These are phyloP conservation scores for Esox niger DNA, from an alignment of 2,113 vertebrate genomes.

Conservation along the genomic window DNA sequence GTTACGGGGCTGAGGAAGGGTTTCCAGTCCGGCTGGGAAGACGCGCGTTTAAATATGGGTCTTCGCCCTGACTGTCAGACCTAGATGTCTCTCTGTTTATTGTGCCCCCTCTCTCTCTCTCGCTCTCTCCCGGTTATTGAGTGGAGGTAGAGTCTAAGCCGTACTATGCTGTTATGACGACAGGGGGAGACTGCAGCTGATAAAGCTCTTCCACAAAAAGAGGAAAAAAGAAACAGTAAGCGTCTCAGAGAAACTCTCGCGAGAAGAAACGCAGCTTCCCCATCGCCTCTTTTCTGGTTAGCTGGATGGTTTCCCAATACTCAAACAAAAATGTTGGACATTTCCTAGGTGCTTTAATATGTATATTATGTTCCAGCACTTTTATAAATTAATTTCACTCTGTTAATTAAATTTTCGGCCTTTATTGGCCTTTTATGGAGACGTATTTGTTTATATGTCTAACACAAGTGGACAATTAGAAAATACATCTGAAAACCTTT, in stretches of 20 bases:
- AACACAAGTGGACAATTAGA: too few species aligned
- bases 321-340: too few species aligned
- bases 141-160: background rate
- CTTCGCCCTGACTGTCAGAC: conserved; percentile 8
- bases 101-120: conserved; percentile 3
- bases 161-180: conserved; percentile 28
- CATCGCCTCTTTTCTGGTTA: background rate
- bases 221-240: background rate
- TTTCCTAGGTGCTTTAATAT: too few species aligned
- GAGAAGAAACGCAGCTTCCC: conserved; percentile 28
- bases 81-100: conserved; percentile 3
- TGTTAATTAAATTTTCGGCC: too few species aligned
- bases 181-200: conserved; percentile 43
- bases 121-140: conserved; percentile 23
- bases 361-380: too few species aligned
- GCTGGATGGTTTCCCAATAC: too few species aligned
- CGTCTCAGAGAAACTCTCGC: conserved; percentile 38
- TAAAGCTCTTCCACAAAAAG: conserved; percentile 35
- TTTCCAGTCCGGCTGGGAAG: background rate
- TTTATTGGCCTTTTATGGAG: too few species aligned
- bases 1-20: conserved; percentile 1
- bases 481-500: too few species aligned
- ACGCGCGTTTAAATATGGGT: conserved; percentile 2
- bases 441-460: too few species aligned
- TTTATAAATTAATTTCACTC: too few species aligned